Evolutionary conservation across 2,113 vertebrate genomes (phyloP).

Genomic region (Sylvilagus bachmani): DNA sequence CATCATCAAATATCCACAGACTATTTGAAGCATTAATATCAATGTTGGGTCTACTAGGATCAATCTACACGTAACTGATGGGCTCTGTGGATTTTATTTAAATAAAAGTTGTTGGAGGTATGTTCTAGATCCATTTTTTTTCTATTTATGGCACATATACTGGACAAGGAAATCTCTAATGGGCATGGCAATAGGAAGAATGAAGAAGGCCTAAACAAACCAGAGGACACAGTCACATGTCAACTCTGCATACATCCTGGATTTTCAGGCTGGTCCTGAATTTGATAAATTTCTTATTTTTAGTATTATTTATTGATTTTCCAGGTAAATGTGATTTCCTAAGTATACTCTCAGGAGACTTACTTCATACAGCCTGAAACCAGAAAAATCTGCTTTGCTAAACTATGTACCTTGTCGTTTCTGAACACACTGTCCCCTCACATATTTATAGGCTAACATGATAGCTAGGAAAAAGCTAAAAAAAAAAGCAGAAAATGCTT

Average conservation of each 20-base stretch:
- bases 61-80: constrained; percentile 46
- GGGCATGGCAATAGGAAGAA: not conserved
- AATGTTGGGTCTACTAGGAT: not conserved
- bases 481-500: not conserved
- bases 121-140: constrained; percentile 32
- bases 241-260: not conserved
- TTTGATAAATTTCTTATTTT: constrained; percentile 35
- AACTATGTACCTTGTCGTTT: not conserved
- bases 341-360: not conserved
- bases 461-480: not conserved
- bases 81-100: not conserved
- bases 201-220: not conserved
- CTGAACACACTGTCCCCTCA: not conserved
- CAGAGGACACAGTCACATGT: not conserved
- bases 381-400: constrained; percentile 42
- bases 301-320: constrained; percentile 43
- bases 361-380: not conserved
- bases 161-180: not conserved
- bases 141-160: constrained; percentile 63
- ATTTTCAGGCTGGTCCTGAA: constrained; percentile 15
- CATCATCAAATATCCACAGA: constrained; percentile 24
- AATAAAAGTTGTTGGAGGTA: constrained; percentile 48
- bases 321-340: constrained; percentile 40
- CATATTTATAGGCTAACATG: not conserved
- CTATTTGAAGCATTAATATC: constrained; percentile 20